Percentiles rank a stretch among this genome's conserved stretches.
These are phyloP conservation scores for Serripes groenlandicus DNA, from an alignment of 2,888 invertebrate species.

Conservation along the genomic window DNA sequence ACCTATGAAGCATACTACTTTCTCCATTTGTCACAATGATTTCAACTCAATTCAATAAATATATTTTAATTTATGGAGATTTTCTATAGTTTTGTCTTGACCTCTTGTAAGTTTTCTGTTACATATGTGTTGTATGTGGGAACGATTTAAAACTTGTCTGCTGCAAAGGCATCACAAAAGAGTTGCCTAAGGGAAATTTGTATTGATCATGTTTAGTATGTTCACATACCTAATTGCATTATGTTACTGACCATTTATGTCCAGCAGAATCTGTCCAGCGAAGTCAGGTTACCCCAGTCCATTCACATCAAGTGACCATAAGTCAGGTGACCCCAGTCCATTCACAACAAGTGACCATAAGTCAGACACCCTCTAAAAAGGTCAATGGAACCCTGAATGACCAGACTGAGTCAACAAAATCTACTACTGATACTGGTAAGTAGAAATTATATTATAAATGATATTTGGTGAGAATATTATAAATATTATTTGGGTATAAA, in stretches of 20 bases:
- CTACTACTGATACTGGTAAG: slow-evolving; percentile 64
- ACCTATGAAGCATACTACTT: too few species aligned
- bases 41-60: too few species aligned
- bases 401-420: slow-evolving; percentile 61
- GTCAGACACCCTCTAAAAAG: slow-evolving; percentile 25
- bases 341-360: background rate
- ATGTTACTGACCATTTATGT: too few species aligned
- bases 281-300: background rate
- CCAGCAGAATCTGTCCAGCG: background rate
- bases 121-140: background rate
- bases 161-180: background rate
- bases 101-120: background rate
- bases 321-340: slow-evolving; percentile 7
- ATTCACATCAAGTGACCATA: too few species aligned
- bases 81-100: background rate
- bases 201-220: too few species aligned
- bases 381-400: slow-evolving; percentile 40
- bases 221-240: too few species aligned
- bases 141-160: background rate
- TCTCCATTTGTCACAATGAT: too few species aligned
- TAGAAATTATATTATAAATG: too few species aligned
- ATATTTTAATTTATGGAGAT: too few species aligned
- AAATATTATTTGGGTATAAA: too few species aligned
- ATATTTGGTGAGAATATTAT: too few species aligned
- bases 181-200: too few species aligned